phyloP scores from a whole-genome alignment of 35 echinoderm and acorn worm genomes.

The Antedon bifida region DNA sequence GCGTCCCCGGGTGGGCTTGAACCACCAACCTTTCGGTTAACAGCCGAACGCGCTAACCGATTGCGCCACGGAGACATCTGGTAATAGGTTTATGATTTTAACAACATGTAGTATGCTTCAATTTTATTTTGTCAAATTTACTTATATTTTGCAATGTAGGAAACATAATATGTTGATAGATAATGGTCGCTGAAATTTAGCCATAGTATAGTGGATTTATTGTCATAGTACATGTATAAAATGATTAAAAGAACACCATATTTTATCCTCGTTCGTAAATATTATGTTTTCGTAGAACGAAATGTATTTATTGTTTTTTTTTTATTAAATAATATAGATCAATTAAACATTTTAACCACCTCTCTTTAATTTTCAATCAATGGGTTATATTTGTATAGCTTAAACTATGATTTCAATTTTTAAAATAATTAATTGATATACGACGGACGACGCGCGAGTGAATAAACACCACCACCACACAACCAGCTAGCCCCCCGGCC shows the following conservation, averaged over 20 bases:
- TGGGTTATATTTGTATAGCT: neutral
- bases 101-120: no score
- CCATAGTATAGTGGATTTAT: neutral
- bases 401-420: neutral
- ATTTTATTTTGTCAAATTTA: no score
- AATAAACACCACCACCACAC: neutral
- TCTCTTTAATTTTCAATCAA: neutral
- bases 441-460: neutral
- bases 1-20: constrained; percentile 20
- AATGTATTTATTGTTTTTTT: neutral
- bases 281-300: neutral
- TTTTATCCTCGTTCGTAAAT: neutral
- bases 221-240: no score
- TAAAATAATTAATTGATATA: neutral
- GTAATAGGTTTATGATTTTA: neutral
- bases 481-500: no score
- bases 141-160: no score
- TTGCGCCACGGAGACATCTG: constrained; percentile 15
- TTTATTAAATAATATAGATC: no score
- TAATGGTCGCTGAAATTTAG: no score
- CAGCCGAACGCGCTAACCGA: constrained; percentile 25
- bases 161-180: no score
- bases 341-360: no score
- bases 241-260: neutral
- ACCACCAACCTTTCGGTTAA: constrained; percentile 27